phyloP scores from a whole-genome alignment of 1,140 invertebrate genomes.

The Apis cerana region DNA sequence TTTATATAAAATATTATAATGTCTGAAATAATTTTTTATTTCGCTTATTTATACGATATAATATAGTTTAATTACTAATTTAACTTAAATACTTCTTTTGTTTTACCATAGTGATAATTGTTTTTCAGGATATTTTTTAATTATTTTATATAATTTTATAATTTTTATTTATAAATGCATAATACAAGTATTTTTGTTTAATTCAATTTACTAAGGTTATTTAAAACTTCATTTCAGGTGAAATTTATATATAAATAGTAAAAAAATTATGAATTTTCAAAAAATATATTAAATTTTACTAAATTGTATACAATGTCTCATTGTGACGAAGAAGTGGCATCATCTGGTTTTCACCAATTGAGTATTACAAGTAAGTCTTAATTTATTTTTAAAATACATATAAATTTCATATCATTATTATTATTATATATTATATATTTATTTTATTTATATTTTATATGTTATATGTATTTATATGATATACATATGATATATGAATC shows the following conservation, averaged over 20 bases:
- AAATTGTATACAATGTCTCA: slow-evolving; percentile 75
- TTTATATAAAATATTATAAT: neutral
- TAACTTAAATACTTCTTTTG: neutral
- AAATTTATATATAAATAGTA: slow-evolving; percentile 33
- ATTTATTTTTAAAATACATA: neutral
- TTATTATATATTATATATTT: neutral
- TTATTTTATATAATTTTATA: neutral
- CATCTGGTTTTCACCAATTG: slow-evolving; percentile 85
- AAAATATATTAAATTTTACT: slow-evolving; percentile 49
- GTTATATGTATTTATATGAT: neutral
- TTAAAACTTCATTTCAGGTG: slow-evolving; percentile 33
- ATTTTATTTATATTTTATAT: no score
- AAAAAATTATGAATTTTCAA: slow-evolving; percentile 60
- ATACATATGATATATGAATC: neutral
- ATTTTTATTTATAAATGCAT: neutral
- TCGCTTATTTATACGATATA: neutral
- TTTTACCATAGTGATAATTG: neutral
- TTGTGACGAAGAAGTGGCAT: slow-evolving; percentile 77
- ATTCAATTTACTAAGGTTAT: slow-evolving; percentile 8
- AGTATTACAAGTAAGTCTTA: slow-evolving; percentile 84
- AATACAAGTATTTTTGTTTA: neutral
- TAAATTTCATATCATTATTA: neutral
- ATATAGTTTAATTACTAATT: neutral
- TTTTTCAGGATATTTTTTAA: neutral
- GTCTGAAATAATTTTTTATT: neutral